A percentile compares a stretch with the other conserved stretches of the same genome.
These are phyloP conservation scores for Bolinopsis microptera DNA, from an alignment of 37 sponge, comb jelly and placozoan species.

Conservation along the genomic window DNA sequence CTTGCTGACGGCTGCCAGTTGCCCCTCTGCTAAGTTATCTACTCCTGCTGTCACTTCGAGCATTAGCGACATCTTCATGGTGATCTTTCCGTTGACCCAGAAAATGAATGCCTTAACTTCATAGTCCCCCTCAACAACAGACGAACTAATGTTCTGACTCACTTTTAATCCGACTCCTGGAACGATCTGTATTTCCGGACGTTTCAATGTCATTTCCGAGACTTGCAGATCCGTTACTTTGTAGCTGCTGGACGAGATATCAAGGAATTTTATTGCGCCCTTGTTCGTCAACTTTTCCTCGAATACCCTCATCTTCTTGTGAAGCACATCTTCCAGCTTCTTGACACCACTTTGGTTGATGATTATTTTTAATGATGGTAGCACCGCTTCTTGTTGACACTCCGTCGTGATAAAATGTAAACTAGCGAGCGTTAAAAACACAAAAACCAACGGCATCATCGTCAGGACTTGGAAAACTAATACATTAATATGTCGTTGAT, in stretches of 20 bases:
- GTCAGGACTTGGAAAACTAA: too few species aligned
- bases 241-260: not conserved
- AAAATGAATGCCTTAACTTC: not conserved
- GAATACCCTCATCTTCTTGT: not conserved
- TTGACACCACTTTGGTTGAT: not conserved
- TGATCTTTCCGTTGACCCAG: not conserved
- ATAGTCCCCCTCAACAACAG: not conserved
- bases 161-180: not conserved
- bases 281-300: not conserved
- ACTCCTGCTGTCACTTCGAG: not conserved
- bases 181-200: not conserved
- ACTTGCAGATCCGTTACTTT: not conserved
- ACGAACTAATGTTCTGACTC: not conserved
- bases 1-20: not conserved
- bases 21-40: not conserved
- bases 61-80: not conserved
- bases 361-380: not conserved
- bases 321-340: not conserved
- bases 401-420: too few species aligned
- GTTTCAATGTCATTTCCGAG: not conserved
- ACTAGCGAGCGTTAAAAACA: too few species aligned
- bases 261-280: not conserved
- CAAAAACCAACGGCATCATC: too few species aligned
- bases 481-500: too few species aligned
- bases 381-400: too few species aligned